Percentiles rank a stretch among this genome's conserved stretches.
Evolutionary conservation across 2,888 invertebrate species (phyloP).

Genomic region (Nineta flava): DNA sequence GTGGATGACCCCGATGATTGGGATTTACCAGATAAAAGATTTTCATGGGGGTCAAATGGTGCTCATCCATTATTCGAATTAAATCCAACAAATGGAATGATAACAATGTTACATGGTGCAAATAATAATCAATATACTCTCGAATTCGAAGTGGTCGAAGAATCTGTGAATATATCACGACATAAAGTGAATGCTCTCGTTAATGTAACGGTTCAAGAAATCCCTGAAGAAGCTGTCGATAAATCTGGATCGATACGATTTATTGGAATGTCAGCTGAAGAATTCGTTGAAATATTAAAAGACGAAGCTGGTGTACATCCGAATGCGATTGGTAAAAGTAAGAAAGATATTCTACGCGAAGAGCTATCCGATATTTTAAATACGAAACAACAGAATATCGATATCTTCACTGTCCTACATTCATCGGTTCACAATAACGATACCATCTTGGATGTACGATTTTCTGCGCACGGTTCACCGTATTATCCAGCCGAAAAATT

Average conservation of each 20-base stretch:
- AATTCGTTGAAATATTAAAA: conserved; percentile 53
- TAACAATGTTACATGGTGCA: conserved; percentile 67
- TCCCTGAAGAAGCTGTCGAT: conserved; percentile 81
- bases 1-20: conserved; percentile 93
- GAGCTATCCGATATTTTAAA: conserved; percentile 56
- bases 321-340: conserved; percentile 32
- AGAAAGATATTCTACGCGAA: conserved; percentile 46
- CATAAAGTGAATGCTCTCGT: conserved; percentile 73
- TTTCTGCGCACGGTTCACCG: conserved; percentile 86
- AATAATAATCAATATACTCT: conserved; percentile 60
- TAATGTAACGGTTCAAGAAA: conserved; percentile 68
- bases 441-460: conserved; percentile 67
- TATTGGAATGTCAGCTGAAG: conserved; percentile 63
- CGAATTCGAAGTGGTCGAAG: conserved; percentile 58
- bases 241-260: conserved; percentile 87
- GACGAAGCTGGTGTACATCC: conserved; percentile 28
- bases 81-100: conserved; percentile 64
- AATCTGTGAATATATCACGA: conserved; percentile 36
- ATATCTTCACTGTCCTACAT: conserved; percentile 80
- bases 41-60: conserved; percentile 47
- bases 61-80: conserved; percentile 54
- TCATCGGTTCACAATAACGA: conserved; percentile 41
- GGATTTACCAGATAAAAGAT: conserved; percentile 86
- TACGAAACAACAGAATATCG: conserved; percentile 67
- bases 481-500: conserved; percentile 79